phyloP scores from a whole-genome alignment of 1,140 invertebrate species.

The Trigoniulus corallinus region DNA sequence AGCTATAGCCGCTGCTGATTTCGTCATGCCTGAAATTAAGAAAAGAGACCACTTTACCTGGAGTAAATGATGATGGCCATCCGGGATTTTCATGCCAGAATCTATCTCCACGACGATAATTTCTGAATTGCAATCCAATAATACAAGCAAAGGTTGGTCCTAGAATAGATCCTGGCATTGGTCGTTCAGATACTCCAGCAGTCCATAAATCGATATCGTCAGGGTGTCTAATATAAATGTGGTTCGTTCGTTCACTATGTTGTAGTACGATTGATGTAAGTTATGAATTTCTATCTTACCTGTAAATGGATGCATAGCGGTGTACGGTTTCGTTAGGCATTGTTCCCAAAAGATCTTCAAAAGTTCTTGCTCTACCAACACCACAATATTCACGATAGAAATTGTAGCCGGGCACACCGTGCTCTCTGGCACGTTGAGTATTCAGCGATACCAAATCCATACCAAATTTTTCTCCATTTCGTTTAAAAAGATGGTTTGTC shows the following conservation, averaged over 20 bases:
- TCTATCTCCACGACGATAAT: constrained; percentile 18
- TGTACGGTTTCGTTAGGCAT: constrained; percentile 17
- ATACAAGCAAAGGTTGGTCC: constrained; percentile 34
- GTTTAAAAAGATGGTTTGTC: constrained; percentile 19
- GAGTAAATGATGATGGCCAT: constrained; percentile 19
- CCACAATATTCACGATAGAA: constrained; percentile 20
- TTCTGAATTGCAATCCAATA: constrained; percentile 28
- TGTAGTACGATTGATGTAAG: too few relatives aligned
- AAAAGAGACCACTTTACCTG: constrained; percentile 13
- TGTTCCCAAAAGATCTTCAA: constrained; percentile 16
- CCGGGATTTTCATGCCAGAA: constrained; percentile 17
- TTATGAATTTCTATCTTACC: too few relatives aligned
- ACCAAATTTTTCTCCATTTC: constrained; percentile 12
- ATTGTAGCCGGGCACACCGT: constrained; percentile 26
- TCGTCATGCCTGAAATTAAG: not conserved
- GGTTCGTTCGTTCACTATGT: too few relatives aligned
- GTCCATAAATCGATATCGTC: constrained; percentile 19
- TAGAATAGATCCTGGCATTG: constrained; percentile 20
- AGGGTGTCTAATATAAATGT: constrained; percentile 6
- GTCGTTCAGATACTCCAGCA: constrained; percentile 24
- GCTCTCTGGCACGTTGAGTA: constrained; percentile 22
- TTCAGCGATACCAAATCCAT: constrained; percentile 19
- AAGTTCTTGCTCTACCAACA: constrained; percentile 14
- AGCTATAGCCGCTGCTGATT: not conserved
- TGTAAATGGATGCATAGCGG: constrained; percentile 16